Evolutionary conservation across 2,888 invertebrate genomes (phyloP).

Genomic region (Noctua pronuba): DNA sequence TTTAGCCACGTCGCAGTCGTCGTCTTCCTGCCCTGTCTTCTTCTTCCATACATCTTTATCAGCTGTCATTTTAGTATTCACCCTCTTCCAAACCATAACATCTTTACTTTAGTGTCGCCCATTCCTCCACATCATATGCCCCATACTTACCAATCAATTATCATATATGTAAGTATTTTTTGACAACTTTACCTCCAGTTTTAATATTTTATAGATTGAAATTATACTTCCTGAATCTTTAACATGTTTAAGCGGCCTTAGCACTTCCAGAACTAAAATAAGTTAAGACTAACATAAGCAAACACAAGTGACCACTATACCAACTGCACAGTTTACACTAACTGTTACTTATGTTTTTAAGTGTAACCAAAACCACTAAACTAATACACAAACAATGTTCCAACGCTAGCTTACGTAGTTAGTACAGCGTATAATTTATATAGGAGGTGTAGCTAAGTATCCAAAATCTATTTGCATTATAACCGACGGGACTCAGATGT

Average conservation of each 20-base stretch:
- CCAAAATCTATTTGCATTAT: conserved; percentile 80
- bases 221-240: neutral
- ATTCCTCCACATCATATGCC: neutral
- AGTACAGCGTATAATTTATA: conserved; percentile 67
- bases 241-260: fast-evolving
- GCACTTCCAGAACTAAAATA: neutral
- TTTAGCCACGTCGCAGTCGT: neutral
- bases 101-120: neutral
- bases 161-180: neutral
- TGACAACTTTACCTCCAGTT: no score
- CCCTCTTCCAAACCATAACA: neutral
- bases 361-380: conserved; percentile 49
- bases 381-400: conserved; percentile 50
- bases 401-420: conserved; percentile 55
- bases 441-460: conserved; percentile 65
- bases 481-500: conserved; percentile 83
- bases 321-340: conserved; percentile 8
- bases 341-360: conserved; percentile 55
- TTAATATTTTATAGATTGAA: neutral
- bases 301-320: conserved; percentile 2
- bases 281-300: neutral
- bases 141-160: neutral
- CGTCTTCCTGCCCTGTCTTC: neutral
- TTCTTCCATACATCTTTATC: neutral
- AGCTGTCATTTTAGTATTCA: neutral